These are phyloP conservation scores for Ifrita kowaldi DNA, from an alignment of 2,113 vertebrate genomes.

Conservation along the genomic window DNA sequence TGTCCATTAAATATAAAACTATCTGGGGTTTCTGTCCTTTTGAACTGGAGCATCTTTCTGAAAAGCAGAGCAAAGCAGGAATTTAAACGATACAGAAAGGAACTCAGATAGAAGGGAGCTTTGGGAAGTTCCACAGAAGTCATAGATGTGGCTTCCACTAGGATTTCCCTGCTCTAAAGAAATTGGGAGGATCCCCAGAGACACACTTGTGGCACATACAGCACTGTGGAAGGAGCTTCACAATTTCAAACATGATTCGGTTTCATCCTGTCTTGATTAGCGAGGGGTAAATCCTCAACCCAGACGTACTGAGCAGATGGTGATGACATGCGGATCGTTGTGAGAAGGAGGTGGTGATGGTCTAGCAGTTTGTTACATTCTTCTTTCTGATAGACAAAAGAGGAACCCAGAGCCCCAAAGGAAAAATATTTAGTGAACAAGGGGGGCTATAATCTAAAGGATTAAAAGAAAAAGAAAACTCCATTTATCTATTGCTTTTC, in stretches of 20 bases:
- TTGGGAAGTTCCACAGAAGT: neutral
- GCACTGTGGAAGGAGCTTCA: neutral
- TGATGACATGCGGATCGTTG: neutral
- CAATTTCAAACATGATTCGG: neutral
- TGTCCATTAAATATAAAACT: neutral
- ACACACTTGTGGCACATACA: neutral
- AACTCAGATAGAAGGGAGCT: neutral
- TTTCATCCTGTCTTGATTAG: conserved; percentile 10
- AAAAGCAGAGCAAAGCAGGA: neutral
- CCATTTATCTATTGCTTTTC: neutral
- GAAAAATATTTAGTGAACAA: neutral
- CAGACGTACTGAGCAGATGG: conserved; percentile 12
- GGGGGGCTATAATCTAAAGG: neutral
- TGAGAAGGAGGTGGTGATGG: conserved; percentile 37
- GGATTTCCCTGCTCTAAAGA: neutral
- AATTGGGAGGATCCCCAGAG: neutral
- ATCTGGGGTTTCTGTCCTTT: neutral
- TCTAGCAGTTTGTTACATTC: conserved; percentile 45
- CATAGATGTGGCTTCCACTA: neutral
- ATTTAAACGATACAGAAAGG: neutral
- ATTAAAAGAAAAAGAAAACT: neutral
- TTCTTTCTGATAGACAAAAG: conserved; percentile 43
- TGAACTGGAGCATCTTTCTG: neutral
- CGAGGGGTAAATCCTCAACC: conserved; percentile 21
- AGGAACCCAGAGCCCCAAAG: conserved; percentile 13